phyloP scores from a whole-genome alignment of 2,797 vertebrate genomes.

The Danio choprae region DNA sequence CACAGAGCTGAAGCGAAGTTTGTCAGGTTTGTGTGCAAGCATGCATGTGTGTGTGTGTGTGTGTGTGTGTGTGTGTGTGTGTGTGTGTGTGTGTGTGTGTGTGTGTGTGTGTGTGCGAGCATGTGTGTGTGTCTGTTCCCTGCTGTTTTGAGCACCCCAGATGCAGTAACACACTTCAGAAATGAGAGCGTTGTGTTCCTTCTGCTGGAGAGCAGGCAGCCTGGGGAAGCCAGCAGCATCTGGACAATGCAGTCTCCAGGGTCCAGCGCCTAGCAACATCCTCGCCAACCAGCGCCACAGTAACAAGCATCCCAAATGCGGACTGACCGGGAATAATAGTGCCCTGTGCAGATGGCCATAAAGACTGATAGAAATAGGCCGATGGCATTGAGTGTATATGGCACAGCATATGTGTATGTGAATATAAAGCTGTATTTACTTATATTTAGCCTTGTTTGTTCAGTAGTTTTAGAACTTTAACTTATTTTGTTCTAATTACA shows the following conservation, averaged over 20 bases:
- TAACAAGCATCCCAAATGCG: slow-evolving; percentile 64
- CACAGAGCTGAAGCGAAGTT: slow-evolving; percentile 11
- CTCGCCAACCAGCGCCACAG: slow-evolving; percentile 65
- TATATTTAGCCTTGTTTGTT: too few relatives aligned
- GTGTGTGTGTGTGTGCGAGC: slow-evolving; percentile 24
- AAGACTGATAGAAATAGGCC: slow-evolving; percentile 64
- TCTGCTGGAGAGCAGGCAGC: slow-evolving; percentile 69
- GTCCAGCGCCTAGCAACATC: slow-evolving; percentile 70
- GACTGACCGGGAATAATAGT: slow-evolving; percentile 73
- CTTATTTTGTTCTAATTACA: too few relatives aligned
- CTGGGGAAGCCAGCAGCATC: slow-evolving; percentile 76
- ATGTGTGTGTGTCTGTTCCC: slow-evolving; percentile 19
- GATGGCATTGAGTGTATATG: slow-evolving; percentile 17
- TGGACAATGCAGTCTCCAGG: slow-evolving; percentile 79
- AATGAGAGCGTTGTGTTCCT: slow-evolving; percentile 77
- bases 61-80: background rate
- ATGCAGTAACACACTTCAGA: slow-evolving; percentile 68
- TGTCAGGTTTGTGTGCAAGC: slow-evolving; percentile 20
- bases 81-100: background rate
- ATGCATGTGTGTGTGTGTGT: background rate
- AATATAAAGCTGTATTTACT: slow-evolving; percentile 13
- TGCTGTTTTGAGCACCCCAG: slow-evolving; percentile 54
- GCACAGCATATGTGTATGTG: background rate
- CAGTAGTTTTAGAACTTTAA: too few relatives aligned
- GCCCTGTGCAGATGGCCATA: slow-evolving; percentile 63